These are phyloP conservation scores for Euzetes globulus DNA, from an alignment of 2,888 invertebrate genomes.

Conservation along the genomic window DNA sequence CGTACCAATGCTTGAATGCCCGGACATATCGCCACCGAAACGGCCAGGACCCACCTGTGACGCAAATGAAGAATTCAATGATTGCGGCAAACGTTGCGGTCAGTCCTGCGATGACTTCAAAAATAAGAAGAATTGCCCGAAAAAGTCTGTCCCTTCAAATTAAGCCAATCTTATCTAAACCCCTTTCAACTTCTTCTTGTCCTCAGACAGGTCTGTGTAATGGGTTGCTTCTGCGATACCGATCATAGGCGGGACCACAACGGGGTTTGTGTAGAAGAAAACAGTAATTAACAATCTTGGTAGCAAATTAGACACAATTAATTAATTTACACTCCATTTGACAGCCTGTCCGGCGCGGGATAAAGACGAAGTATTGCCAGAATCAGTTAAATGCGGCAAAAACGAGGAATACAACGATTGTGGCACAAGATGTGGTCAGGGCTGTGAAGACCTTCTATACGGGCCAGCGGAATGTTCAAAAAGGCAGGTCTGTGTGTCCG, in stretches of 20 bases:
- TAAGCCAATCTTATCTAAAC: not conserved
- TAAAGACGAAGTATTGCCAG: not conserved
- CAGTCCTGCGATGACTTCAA: conserved; percentile 4
- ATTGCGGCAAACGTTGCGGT: not conserved
- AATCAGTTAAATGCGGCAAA: not conserved
- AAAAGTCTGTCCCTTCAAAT: not conserved
- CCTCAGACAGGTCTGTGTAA: conserved; percentile 1
- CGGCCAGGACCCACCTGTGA: not conserved
- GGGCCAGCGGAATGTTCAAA: not conserved
- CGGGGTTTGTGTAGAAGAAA: not conserved
- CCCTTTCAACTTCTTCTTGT: not conserved
- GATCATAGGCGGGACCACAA: not conserved
- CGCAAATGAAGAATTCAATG: not conserved
- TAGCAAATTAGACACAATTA: not conserved
- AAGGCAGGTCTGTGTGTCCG: not conserved
- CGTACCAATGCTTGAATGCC: not conserved
- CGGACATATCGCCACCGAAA: not conserved
- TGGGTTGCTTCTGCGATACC: not conserved
- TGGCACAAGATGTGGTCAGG: not conserved
- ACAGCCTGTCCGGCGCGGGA: not conserved
- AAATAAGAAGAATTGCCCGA: not conserved
- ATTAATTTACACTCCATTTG: not conserved
- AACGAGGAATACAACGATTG: not conserved
- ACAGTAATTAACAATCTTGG: not conserved
- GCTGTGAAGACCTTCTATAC: not conserved